These are phyloP conservation scores for Rhagonycha fulva DNA, from an alignment of 2,888 invertebrate species.

Conservation along the genomic window DNA sequence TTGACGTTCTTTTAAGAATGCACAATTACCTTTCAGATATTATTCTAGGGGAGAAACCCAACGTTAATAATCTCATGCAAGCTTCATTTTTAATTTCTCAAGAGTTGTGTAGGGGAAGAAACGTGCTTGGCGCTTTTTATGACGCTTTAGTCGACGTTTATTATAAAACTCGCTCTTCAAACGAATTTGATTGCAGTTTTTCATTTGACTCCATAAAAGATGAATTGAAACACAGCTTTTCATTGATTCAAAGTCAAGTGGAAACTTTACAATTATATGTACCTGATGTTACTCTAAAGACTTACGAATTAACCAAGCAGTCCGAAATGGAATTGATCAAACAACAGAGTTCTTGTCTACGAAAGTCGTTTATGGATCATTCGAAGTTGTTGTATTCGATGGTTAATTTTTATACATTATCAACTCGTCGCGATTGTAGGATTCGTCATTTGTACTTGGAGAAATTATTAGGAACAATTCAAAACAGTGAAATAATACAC, in stretches of 20 bases:
- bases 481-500: background rate
- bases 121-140: conserved; percentile 59
- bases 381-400: background rate
- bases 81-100: conserved; percentile 67
- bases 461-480: background rate
- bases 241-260: background rate
- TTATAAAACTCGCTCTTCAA: conserved; percentile 46
- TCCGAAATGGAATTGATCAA: conserved; percentile 59
- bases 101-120: conserved; percentile 65
- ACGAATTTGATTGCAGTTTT: conserved; percentile 50
- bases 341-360: conserved; percentile 59
- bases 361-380: conserved; percentile 16
- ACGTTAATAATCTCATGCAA: conserved; percentile 67
- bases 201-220: conserved; percentile 59
- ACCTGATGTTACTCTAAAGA: conserved; percentile 49
- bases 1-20: conserved; percentile 54
- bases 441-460: background rate
- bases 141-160: conserved; percentile 70
- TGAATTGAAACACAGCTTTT: conserved; percentile 40
- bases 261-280: conserved; percentile 39
- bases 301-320: conserved; percentile 58
- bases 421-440: background rate
- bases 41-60: conserved; percentile 64
- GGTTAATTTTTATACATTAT: background rate
- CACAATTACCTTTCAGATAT: conserved; percentile 54